Base-by-base conservation (phyloP, 2,797 vertebrate genomes). In the Artibeus jamaicensis region DNA sequence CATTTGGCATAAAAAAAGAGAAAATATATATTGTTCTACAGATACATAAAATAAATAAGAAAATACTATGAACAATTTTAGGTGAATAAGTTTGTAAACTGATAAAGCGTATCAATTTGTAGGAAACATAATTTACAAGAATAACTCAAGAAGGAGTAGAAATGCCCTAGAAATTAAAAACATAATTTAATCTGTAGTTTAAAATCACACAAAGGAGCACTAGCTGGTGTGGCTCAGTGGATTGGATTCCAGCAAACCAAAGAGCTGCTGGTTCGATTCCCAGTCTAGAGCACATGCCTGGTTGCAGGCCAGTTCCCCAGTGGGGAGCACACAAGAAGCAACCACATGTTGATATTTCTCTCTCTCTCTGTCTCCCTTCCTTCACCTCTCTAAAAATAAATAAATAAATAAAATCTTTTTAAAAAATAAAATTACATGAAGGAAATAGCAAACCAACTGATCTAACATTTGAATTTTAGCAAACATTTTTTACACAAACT, bases 401-500 rank as follows among this genome's bases (percentile, higher is more conserved):
- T 55, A 55, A 55, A 57, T 55, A 55, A 55, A 57, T 57, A 57
- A 24, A 57, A 57, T 22, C 19, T 57, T 26, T 55, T 24, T 3
- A 3, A 24, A 57, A 24, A 57, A 57, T 59, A 76, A 89, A 86
- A 50, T 76, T 48, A 83, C 48, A 78, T 16, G 68, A 48, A 68
- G 16, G 74, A 79, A 70, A 88, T 32, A n/a, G 32, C 19, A 67
- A 44, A 16, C 59, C 44, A 78, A 53, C 85, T 84, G 18, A 67
- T 78, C 85, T 94, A 83, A 62, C 74, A 53, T 77, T 24, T 83
- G 21, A 93, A 86, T 94, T 95, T 65, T 88, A 65, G 32, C 42
- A 73, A 92, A 71, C 39, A 67, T 93, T 89, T 95, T 62, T 94
- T 89, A 70, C 16, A 94, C 86, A 91, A 94, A 73, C 18, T 91